Conservation (phyloP, 2,888 invertebrate genomes). For the Plemyria rubiginata region DNA sequence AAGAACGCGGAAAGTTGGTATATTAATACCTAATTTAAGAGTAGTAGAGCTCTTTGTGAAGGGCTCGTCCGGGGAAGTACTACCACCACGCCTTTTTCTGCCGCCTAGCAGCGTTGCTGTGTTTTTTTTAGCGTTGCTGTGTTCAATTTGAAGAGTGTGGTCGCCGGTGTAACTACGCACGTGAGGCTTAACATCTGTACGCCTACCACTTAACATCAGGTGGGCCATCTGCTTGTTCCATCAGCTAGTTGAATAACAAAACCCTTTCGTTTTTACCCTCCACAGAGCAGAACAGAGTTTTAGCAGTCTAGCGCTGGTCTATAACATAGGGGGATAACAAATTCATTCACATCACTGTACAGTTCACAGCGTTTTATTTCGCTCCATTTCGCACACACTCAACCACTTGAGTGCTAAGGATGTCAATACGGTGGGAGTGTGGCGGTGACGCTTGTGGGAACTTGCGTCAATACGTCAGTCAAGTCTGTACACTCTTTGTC, state of each 20-base stretch:
- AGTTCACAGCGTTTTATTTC: conserved; percentile 39
- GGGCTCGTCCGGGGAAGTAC: too few species aligned
- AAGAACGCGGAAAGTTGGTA: too few species aligned
- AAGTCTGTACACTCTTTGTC: conserved; percentile 8
- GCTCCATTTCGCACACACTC: conserved; percentile 47
- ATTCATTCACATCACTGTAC: conserved; percentile 5
- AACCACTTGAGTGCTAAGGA: conserved; percentile 45
- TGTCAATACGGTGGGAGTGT: conserved; percentile 38
- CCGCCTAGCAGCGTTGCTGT: too few species aligned
- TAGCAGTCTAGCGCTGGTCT: not conserved
- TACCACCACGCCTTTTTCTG: too few species aligned
- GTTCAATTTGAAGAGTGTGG: too few species aligned
- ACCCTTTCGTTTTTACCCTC: too few species aligned
- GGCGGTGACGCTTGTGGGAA: conserved; percentile 20
- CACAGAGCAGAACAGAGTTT: too few species aligned
- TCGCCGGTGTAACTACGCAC: too few species aligned
- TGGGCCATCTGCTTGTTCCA: not conserved
- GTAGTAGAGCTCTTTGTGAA: too few species aligned
- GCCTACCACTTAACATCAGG: not conserved
- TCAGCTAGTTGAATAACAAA: not conserved
- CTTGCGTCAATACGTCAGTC: conserved; percentile 21
- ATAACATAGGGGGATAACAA: not conserved
- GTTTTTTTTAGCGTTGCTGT: too few species aligned
- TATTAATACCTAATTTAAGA: too few species aligned
- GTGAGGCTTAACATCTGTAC: too few species aligned